Evolutionary conservation across 2,113 vertebrate genomes (phyloP), one percentile per base, ranked within the genome.

Genomic region (Caranx melampygus): DNA sequence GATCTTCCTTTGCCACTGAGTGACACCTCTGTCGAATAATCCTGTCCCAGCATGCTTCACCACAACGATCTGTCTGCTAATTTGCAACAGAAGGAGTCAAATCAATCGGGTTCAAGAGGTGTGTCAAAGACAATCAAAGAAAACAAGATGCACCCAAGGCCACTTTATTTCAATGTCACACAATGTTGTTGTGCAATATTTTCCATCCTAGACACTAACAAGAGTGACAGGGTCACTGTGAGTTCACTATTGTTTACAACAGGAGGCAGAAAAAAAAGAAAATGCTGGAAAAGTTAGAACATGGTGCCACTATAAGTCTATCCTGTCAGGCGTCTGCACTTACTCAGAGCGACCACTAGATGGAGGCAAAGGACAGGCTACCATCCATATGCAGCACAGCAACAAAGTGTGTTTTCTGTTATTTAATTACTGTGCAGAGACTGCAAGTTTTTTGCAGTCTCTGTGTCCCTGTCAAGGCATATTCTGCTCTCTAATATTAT

Each of bases 351-450:
- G n/a, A 37, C 68, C 86, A 52, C 0, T 33, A 83, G 88, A 40
- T 81, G 89, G 91, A 31, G 68, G 44, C 89, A 89, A 81, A 89
- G 55, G 16, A 55, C 63, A 82, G 26, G 31, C 21, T 65, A 0
- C 2, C 20, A 12, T 40, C 3, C 26, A 58, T 6, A 52, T 6
- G 49, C 3, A 4, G 2, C 34, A 14, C 0, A 5, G 26, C 7
- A 15, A 47, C 14, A 1, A 8, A 35, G 2, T 1, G 15, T 0
- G 8, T 35, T 9, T 40, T 2, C 7, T 1, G 31, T 35, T 2
- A 31, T 15, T 61, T 5, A 9, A 9, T 31, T 45, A 11, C 15
- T 9, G 3, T 20, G 18, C 31, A 3, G 10, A 21, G 60, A 63
- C 16, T 33, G 4, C 3, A 14, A 20, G 26, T 49, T 35, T 65